Evolutionary conservation across 2,888 invertebrate genomes (phyloP), one percentile per base, ranked within the genome.

Genomic region (Erebia palarica): DNA sequence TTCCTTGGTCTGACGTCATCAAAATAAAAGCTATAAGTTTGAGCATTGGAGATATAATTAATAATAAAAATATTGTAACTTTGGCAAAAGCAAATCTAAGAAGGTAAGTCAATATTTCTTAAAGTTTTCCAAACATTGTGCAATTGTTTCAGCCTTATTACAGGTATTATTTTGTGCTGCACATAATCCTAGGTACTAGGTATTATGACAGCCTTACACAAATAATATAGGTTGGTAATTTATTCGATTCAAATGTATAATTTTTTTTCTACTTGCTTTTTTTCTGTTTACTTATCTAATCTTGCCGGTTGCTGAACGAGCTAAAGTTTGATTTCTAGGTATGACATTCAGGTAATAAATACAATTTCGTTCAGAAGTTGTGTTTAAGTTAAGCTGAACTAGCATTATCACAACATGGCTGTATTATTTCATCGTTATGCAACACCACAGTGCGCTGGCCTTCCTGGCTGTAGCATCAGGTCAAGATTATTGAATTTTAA

Each of bases 141-240:
- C 65, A 69, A 14, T 14, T 27, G 18, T n/a, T 66, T 68, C 70
- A 73, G 73, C 73, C 70, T 73, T 73, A 68, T 63, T 68, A 42
- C 11, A 11, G 47, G 11, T 61, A 60, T 60, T 36, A 64, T 58
- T 58, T 70, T 73, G 68, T 70, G 70, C 73, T 68, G 51, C 47
- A 67, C 44, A 55, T 13, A 65, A 65, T 18, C 5, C 4, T 60
- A 16, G 16, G 44, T 8, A 21, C 21, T 2, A 42, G n/a, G n/a
- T 60, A 44, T 9, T n/a, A n/a, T n/a, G 16, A 61, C 18, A 61
- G 16, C 16, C 5, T 61, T 13, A 18, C n/a, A 60, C 16, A 44
- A 44, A 61, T 1, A 1, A n/a, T 55, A 59, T n/a, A 42, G 36
- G 42, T 16, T n/a, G 59, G 18, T 61, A 42, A 42, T 16, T 44